Conservation (phyloP, 2,797 vertebrate species). For the Pantherophis vulpinus region DNA sequence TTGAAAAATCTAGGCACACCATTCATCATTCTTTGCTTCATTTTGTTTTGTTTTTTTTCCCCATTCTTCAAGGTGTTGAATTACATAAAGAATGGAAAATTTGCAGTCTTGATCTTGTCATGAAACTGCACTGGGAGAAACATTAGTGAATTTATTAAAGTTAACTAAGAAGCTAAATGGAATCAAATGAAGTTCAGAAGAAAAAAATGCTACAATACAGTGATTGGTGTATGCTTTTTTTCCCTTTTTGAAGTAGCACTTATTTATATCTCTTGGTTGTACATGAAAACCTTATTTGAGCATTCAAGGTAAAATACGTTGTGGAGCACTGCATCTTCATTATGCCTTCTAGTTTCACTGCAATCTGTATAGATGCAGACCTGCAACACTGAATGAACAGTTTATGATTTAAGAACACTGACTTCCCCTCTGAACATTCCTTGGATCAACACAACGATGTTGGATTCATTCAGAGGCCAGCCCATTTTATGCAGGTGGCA, state of each 20-base stretch:
- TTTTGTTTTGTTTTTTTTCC: slow-evolving; percentile 68
- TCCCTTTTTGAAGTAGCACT: slow-evolving; percentile 24
- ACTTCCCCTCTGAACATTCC: not conserved
- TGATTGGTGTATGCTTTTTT: slow-evolving; percentile 29
- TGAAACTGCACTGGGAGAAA: slow-evolving; percentile 49
- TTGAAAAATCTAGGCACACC: slow-evolving; percentile 73
- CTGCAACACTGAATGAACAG: not conserved
- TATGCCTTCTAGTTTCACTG: not conserved
- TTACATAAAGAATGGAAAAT: slow-evolving; percentile 70
- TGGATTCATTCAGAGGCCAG: not conserved
- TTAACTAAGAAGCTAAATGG: slow-evolving; percentile 19
- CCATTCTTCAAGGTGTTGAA: slow-evolving; percentile 82
- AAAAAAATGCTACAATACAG: slow-evolving; percentile 33
- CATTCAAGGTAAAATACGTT: not conserved
- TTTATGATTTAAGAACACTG: not conserved
- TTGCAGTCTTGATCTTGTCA: slow-evolving; percentile 42
- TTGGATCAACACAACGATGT: not conserved
- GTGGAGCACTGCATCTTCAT: not conserved
- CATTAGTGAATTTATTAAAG: slow-evolving; percentile 54
- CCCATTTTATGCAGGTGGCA: not conserved
- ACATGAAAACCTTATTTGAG: not conserved
- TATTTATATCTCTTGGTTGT: slow-evolving; percentile 30
- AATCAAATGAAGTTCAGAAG: slow-evolving; percentile 43
- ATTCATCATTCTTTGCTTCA: slow-evolving; percentile 84
- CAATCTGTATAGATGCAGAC: not conserved